Conservation (phyloP, 1,140 invertebrate species). For the Nixonia krombeini region DNA sequence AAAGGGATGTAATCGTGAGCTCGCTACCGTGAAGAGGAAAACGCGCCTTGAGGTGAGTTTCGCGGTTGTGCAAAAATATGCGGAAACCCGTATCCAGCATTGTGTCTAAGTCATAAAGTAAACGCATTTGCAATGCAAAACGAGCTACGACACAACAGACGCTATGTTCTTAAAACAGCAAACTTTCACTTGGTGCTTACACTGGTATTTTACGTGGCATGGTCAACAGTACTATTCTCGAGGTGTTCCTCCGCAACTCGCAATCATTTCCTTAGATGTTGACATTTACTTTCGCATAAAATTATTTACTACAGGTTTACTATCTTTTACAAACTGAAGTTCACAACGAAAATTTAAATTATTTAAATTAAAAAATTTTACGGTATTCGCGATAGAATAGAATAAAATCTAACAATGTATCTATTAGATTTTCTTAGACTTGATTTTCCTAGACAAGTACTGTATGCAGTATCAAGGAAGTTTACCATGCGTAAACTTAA, state of each 20-base stretch:
- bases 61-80: constrained; percentile 41
- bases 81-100: constrained; percentile 31
- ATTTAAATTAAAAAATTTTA: neutral
- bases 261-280: constrained; percentile 25
- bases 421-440: too few relatives aligned
- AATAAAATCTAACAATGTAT: too few relatives aligned
- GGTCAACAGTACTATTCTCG: constrained; percentile 5
- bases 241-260: neutral
- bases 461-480: too few relatives aligned
- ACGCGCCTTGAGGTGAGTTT: constrained; percentile 1
- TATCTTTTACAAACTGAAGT: too few relatives aligned
- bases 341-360: too few relatives aligned
- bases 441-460: too few relatives aligned
- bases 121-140: constrained; percentile 57
- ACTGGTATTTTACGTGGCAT: constrained; percentile 12
- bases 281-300: constrained; percentile 18
- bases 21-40: constrained; percentile 1
- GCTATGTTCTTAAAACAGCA: constrained; percentile 26
- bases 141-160: constrained; percentile 13
- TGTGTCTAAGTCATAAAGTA: constrained; percentile 48
- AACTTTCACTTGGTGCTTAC: constrained; percentile 19
- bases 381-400: too few relatives aligned
- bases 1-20: neutral
- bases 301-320: too few relatives aligned
- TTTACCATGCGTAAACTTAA: too few relatives aligned